Evolutionary conservation across 2,113 vertebrate species (phyloP), one percentile per base, ranked within the genome.

Genomic region (Cyanoramphus novaezelandiae): DNA sequence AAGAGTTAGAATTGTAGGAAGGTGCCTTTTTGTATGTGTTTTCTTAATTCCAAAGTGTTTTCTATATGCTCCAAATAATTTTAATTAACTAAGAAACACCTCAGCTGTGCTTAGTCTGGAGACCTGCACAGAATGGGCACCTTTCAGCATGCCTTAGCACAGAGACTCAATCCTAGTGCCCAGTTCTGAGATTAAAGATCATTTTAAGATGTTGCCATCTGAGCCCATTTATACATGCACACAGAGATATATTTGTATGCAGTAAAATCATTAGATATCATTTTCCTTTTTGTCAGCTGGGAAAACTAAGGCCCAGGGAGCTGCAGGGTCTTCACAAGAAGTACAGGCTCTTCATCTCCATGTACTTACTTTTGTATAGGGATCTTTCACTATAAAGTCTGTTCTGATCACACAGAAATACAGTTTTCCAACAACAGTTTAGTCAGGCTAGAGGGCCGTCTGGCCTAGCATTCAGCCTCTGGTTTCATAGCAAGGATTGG

Each of bases 21-120:
- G 13, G 24, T 67, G 31, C 10, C 7, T 47, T 52, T 67, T 71
- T 60, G 25, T 3, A 0, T 3, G 0, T 64, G 39, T 43, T 8
- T 81, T 78, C 7, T 35, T 1, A 1, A 19, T 49, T 88, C 74
- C 43, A 47, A 31, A 27, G 20, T 74, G 17, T 70, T 94, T 78
- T 84, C 41, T 84, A 20, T 10, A 2, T 49, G 60, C 23, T 84
- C 53, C 21, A 6, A 50, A 33, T 81, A 70, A 88, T 71, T 77
- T 12, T 59, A 50, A 47, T 76, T 88, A 67, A 59, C 41, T 70
- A 47, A 41, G 33, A 46, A 52, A 25, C 20, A n/a, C 28, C 37
- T 90, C 24, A 77, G 21, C 46, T 74, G 29, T 13, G 18, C 31
- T 67, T 75, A 21, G 2, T 35, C 39, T 0, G 2, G 35, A 91